phyloP scores from a whole-genome alignment of 2,888 invertebrate species.

The Nymphalis polychloros region DNA sequence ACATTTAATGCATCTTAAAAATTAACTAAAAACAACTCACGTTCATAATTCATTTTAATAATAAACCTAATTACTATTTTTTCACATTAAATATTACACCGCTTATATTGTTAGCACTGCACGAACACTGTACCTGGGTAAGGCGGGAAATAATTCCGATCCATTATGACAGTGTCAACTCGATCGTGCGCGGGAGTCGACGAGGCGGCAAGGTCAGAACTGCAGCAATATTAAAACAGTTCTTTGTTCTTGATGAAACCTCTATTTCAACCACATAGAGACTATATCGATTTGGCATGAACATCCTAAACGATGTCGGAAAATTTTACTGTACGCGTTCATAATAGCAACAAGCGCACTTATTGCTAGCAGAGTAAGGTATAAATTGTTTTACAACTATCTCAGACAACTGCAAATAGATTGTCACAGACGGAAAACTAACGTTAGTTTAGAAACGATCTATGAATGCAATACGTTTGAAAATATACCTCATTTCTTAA shows the following conservation, averaged over 20 bases:
- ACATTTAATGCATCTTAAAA: background rate
- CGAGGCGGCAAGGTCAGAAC: constrained; percentile 68
- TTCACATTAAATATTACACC: background rate
- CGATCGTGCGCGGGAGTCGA: constrained; percentile 66
- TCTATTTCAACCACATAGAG: constrained; percentile 53
- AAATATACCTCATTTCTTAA: constrained; percentile 51
- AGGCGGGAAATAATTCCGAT: constrained; percentile 61
- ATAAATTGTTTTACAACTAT: constrained; percentile 46
- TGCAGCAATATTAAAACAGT: constrained; percentile 61
- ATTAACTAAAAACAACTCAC: background rate
- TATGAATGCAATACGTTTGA: constrained; percentile 48
- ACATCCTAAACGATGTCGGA: constrained; percentile 30
- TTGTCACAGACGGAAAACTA: constrained; percentile 63
- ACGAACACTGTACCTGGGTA: constrained; percentile 56
- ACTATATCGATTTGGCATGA: constrained; percentile 40
- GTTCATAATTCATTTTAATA: constrained; percentile 1
- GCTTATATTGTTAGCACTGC: constrained; percentile 20
- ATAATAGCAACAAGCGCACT: constrained; percentile 41
- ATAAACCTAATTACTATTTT: background rate
- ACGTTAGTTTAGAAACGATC: constrained; percentile 51
- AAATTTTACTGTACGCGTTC: constrained; percentile 25
- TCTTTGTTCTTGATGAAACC: constrained; percentile 43
- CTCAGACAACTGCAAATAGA: constrained; percentile 52
- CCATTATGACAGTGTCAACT: constrained; percentile 67
- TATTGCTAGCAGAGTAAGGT: constrained; percentile 47